Evolutionary conservation across 2,797 vertebrate species (phyloP), one percentile per base, ranked within the genome.

Genomic region (Echiichthys vipera): DNA sequence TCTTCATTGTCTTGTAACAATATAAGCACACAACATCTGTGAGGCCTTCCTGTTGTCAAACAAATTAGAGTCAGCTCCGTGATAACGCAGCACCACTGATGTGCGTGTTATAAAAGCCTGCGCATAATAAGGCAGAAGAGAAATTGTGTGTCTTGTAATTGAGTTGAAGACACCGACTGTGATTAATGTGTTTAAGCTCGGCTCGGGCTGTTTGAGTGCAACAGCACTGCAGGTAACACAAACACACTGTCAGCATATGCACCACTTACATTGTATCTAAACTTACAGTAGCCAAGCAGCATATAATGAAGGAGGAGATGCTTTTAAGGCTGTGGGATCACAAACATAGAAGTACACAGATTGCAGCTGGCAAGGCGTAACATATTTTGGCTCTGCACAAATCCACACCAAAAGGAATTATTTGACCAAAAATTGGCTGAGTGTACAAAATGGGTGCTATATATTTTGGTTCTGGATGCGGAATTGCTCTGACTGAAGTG

Each of bases 111-210:
- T 61, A 75, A 83, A 85, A 88, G 65, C 72, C 62, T 2, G 62
- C 20, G 56, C 72, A 85, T 86, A 90, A 93, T 88, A 88, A 80
- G 77, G 59, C 71, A 61, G 65, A 80, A 77, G 88, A 90, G 85
- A 56, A 87, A 87, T 80, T 59, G 86, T 73, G 77, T 84, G 85
- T 85, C 86, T 86, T 83, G 84, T 91, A 89, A 92, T 81, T 53
- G 88, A 89, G 88, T 84, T 74, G 77, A 84, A 89, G 79, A 58
- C 75, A 62, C 49, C 22, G 82, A 77, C 83, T 85, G 89, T 91
- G 91, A 92, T 92, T 86, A 92, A 93, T 93, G 87, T 56, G 66
- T 85, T 85, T 80, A 74, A 77, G 80, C 77, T 69, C 0, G 4
- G 65, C 70, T 80, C 20, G 51, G 66, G 80, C 77, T 82, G 84